A percentile compares a stretch with the other conserved stretches of the same genome.
Conservation (phyloP, 2,797 vertebrate species). For the Liasis olivaceus region DNA sequence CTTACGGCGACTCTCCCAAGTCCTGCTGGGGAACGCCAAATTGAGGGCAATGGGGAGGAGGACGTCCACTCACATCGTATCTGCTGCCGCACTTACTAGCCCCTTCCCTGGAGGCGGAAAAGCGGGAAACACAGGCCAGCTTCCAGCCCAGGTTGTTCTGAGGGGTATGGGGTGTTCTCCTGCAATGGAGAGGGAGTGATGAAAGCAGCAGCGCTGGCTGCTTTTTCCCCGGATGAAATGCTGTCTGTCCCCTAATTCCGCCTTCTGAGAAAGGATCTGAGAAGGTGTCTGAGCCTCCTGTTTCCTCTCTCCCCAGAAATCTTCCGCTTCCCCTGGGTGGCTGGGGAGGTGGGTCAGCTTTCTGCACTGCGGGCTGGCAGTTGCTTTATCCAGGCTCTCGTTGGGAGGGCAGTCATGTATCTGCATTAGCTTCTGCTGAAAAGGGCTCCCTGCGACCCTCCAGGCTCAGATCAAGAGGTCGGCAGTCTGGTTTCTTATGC, state of each 20-base stretch:
- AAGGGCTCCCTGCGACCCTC: slow-evolving; percentile 75
- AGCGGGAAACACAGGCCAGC: background rate
- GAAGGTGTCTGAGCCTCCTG: no score
- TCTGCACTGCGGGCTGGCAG: background rate
- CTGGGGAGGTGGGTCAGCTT: background rate
- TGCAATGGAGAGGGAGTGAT: no score
- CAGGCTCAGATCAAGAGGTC: slow-evolving; percentile 78
- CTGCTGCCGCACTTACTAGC: background rate
- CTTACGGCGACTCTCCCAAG: background rate
- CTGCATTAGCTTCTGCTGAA: slow-evolving; percentile 78
- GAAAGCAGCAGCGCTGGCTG: no score
- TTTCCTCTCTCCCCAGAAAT: no score
- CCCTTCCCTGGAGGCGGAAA: background rate
- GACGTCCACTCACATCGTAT: background rate
- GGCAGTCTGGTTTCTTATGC: slow-evolving; percentile 86
- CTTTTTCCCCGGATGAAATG: background rate
- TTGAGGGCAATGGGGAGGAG: background rate
- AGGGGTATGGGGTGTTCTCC: no score
- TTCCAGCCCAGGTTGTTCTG: background rate
- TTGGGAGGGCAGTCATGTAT: slow-evolving; percentile 75
- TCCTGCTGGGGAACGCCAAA: background rate
- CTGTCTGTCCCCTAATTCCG: background rate
- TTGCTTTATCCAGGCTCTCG: slow-evolving; percentile 64
- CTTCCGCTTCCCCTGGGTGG: no score
- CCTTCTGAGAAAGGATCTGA: no score